phyloP scores from a whole-genome alignment of 2,888 invertebrate genomes.

The Lycophotia porphyrea region DNA sequence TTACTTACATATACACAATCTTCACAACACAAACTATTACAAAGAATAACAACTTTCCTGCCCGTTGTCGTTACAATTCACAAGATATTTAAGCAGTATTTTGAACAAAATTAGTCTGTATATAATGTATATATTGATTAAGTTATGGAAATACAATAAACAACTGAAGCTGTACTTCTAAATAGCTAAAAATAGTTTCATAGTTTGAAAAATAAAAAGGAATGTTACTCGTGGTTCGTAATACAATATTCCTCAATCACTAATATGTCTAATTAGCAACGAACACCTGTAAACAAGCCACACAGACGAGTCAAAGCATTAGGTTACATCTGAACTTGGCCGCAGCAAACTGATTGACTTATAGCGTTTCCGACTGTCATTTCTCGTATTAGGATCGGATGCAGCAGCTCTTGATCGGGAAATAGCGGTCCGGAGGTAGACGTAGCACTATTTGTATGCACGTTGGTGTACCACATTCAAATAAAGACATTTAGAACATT shows the following conservation, averaged over 20 bases:
- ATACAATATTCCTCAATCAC: not conserved
- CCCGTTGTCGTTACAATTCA: not conserved
- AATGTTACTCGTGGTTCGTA: not conserved
- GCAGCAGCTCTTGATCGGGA: not conserved
- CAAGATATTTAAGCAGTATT: not conserved
- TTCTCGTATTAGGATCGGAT: not conserved
- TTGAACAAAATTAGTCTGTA: too few relatives aligned
- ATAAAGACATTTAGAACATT: not conserved
- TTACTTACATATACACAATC: not conserved
- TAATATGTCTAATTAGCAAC: not conserved
- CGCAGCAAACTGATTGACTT: not conserved
- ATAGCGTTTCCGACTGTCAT: not conserved
- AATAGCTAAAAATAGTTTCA: not conserved
- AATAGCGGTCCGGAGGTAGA: not conserved
- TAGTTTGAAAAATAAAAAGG: not conserved
- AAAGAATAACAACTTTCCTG: not conserved
- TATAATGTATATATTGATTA: too few relatives aligned
- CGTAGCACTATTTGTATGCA: not conserved
- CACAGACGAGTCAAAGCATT: not conserved
- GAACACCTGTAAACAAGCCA: not conserved
- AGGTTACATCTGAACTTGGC: conserved; percentile 33
- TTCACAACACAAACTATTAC: not conserved
- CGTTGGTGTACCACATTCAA: not conserved
- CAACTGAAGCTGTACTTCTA: not conserved
- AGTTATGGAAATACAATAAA: too few relatives aligned